phyloP scores from a whole-genome alignment of 2,113 vertebrate species.

The Meriones unguiculatus region DNA sequence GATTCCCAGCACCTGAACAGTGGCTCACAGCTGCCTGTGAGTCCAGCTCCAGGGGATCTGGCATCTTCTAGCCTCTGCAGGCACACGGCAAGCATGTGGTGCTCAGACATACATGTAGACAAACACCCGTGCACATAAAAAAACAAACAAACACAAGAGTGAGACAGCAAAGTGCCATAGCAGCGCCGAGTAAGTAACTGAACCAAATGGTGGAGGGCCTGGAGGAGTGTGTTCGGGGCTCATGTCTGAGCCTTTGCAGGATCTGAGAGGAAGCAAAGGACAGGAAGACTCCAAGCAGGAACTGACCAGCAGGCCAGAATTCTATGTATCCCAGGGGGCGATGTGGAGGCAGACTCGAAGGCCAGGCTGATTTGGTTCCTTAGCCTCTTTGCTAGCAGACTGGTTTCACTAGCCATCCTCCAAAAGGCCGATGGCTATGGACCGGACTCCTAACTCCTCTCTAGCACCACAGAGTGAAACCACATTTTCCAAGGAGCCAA shows the following conservation, averaged over 20 bases:
- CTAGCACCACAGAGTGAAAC: neutral
- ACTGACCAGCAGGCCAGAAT: neutral
- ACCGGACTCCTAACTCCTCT: neutral
- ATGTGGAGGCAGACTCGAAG: conserved; percentile 35
- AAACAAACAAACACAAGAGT: neutral
- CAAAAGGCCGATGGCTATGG: neutral
- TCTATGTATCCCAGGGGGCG: conserved; percentile 44
- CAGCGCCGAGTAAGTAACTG: neutral
- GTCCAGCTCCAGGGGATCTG: neutral
- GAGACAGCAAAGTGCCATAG: neutral
- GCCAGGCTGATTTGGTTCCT: neutral
- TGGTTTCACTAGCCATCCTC: neutral
- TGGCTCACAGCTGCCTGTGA: neutral
- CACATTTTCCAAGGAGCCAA: conserved; percentile 3
- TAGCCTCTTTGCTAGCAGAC: neutral
- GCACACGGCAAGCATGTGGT: neutral
- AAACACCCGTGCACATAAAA: neutral
- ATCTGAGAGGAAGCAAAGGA: neutral
- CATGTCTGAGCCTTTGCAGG: neutral
- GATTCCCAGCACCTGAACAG: neutral
- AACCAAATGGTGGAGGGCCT: neutral
- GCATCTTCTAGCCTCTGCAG: neutral
- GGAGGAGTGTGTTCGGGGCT: neutral
- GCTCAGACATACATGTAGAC: neutral
- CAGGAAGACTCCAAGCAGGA: neutral